phyloP scores from a whole-genome alignment of 2,888 invertebrate genomes.

The Eledone cirrhosa region DNA sequence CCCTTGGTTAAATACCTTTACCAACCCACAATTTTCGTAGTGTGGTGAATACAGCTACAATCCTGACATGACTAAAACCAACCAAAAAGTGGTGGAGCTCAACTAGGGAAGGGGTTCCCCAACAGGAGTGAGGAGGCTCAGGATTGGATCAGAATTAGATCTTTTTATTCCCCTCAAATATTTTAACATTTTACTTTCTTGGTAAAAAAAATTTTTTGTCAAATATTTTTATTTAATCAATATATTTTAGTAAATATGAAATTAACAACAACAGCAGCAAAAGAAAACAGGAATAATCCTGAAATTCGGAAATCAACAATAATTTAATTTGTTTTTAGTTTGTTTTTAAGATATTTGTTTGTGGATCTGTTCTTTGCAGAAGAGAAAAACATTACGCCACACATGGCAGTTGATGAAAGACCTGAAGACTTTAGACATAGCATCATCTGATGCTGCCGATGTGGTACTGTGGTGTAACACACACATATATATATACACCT shows the following conservation, averaged over 20 bases:
- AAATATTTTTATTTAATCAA: neutral
- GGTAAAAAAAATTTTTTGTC: neutral
- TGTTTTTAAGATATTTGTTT: neutral
- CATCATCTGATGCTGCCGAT: constrained; percentile 25
- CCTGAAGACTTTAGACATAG: constrained; percentile 36
- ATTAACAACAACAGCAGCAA: too few relatives aligned
- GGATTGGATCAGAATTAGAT: too few relatives aligned
- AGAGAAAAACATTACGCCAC: constrained; percentile 50
- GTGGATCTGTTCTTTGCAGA: constrained; percentile 44
- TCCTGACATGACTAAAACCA: too few relatives aligned
- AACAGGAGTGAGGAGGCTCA: too few relatives aligned
- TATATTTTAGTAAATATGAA: neutral
- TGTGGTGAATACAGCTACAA: too few relatives aligned
- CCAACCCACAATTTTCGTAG: too few relatives aligned
- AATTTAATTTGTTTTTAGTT: constrained; percentile 3
- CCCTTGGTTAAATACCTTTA: too few relatives aligned
- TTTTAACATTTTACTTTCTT: neutral
- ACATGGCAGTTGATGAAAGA: constrained; percentile 50
- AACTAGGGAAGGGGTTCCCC: too few relatives aligned
- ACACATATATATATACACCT: neutral
- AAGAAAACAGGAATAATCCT: too few relatives aligned
- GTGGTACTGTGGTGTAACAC: constrained; percentile 10
- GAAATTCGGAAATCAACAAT: neutral
- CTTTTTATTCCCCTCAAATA: too few relatives aligned
- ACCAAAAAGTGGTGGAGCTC: too few relatives aligned